Evolutionary conservation across 2,113 vertebrate species (phyloP), one percentile per base, ranked within the genome.

Genomic region (Saguinus imperator): DNA sequence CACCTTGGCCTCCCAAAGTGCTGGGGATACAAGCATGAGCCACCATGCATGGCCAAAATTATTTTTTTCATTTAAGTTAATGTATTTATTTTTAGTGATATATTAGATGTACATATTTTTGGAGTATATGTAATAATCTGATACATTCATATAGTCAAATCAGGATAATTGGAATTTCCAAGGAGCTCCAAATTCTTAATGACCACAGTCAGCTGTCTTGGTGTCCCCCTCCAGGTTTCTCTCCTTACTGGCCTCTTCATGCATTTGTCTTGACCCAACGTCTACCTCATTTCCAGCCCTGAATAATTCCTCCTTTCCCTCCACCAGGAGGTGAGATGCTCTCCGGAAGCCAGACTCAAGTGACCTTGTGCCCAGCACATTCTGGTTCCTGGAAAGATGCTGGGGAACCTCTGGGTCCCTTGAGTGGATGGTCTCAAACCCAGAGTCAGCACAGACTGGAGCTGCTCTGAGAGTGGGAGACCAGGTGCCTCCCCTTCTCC

Each of bases 311-410:
- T 37, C 48, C 17, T 20, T 29, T 8, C 57, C 37, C 52, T 68
- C 10, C 16, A 45, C 58, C 43, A 40, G 0, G 9, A 45, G 57
- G 8, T 0, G 4, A n/a, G 81, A 6, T 0, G 4, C 79, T 29
- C 85, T 37, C 25, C 8, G 43, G 18, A 57, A 80, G 77, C 23
- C 76, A 73, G 70, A 4, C 35, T 43, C 9, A 1, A 50, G n/a
- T 8, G 29, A 35, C 45, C 3, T 11, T 0, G 8, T 3, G n/a
- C 73, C 70, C 40, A 45, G 64, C 52, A 88, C 40, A 29, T 29
- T 40, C 40, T 23, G 9, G 32, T 5, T 52, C 48, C 82, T 75
- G 48, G 37, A 75, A 87, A 29, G 40, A 48, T 43, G 73, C 66
- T 50, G 25, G 18, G 72, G 48, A 40, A 20, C 45, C 76, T 5